phyloP scores from a whole-genome alignment of 2,888 invertebrate species.

The Hypena proboscidalis region DNA sequence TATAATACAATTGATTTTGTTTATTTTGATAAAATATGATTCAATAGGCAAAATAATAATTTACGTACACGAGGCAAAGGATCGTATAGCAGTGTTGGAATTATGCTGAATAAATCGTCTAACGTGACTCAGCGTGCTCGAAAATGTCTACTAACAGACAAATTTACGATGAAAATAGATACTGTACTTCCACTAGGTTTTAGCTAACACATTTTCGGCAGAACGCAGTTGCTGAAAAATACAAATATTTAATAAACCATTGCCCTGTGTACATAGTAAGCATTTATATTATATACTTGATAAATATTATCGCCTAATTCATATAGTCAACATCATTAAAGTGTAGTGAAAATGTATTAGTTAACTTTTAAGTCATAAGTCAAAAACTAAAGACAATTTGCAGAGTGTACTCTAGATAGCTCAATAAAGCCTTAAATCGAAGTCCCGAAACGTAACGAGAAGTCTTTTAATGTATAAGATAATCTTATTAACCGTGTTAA shows the following conservation, averaged over 20 bases:
- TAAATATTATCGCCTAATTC: constrained; percentile 21
- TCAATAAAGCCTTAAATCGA: constrained; percentile 51
- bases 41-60: constrained; percentile 18
- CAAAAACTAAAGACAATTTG: constrained; percentile 21
- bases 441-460: constrained; percentile 28
- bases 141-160: too few species aligned
- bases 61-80: constrained; percentile 10
- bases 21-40: constrained; percentile 12
- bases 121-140: too few species aligned
- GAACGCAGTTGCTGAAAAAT: too few species aligned
- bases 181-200: too few species aligned
- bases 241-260: constrained; percentile 7
- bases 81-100: too few species aligned
- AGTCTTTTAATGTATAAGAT: constrained; percentile 33
- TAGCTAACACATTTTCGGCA: too few species aligned
- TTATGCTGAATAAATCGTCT: too few species aligned
- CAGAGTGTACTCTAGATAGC: constrained; percentile 29
- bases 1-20: constrained; percentile 38
- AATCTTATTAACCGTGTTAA: constrained; percentile 18
- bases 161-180: too few species aligned
- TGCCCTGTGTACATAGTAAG: background rate
- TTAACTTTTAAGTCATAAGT: constrained; percentile 15
- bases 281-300: constrained; percentile 9
- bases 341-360: constrained; percentile 12
- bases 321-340: constrained; percentile 20